phyloP scores from a whole-genome alignment of 64 coral and sea anemone genomes.

The Stichodactyla helianthus region DNA sequence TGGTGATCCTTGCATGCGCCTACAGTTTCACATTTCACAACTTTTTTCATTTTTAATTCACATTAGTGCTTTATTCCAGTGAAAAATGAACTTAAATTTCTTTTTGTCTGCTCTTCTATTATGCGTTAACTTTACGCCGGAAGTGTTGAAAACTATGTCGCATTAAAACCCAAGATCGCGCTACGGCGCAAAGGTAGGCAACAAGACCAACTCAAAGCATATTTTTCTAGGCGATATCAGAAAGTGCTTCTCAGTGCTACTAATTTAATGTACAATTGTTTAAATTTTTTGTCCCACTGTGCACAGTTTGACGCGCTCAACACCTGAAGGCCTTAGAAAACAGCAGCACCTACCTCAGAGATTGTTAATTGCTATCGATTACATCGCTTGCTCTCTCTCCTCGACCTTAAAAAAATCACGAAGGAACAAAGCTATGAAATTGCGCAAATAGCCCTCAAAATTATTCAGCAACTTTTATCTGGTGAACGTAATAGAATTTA shows the following conservation, averaged over 20 bases:
- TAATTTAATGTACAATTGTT: neutral
- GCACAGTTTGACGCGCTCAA: neutral
- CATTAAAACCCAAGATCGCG: neutral
- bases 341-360: neutral
- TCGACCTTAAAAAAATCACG: neutral
- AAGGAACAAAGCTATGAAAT: neutral
- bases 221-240: neutral
- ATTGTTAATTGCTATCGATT: conserved; percentile 18
- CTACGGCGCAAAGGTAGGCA: neutral
- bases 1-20: neutral
- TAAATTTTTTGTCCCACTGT: neutral
- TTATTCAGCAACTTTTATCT: no score
- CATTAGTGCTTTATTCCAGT: neutral
- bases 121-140: neutral
- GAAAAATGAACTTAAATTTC: neutral
- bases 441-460: neutral
- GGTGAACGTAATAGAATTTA: no score
- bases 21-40: neutral
- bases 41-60: neutral
- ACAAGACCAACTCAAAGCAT: neutral
- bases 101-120: neutral
- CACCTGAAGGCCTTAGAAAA: neutral
- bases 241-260: neutral
- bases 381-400: neutral
- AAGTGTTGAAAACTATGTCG: neutral